phyloP scores from a whole-genome alignment of 2,797 vertebrate genomes.

The Acanthurus lineatus region DNA sequence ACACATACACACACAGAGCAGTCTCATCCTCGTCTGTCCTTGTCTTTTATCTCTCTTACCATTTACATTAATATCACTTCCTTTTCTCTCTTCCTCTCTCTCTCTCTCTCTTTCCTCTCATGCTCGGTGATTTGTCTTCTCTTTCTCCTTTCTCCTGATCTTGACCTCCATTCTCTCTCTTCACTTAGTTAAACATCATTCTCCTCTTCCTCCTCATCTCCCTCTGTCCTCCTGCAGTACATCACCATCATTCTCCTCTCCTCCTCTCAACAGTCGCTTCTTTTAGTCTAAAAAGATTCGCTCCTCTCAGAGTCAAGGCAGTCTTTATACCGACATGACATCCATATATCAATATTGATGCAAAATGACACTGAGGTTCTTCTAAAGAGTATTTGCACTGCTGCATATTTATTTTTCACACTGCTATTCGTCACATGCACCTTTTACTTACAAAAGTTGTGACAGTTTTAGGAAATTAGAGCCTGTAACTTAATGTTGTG shows the following conservation, averaged over 20 bases:
- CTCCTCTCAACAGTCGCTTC: not conserved
- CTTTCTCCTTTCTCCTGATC: slow-evolving; percentile 17
- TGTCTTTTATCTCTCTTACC: slow-evolving; percentile 46
- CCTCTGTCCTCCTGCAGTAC: not conserved
- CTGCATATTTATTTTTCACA: not conserved
- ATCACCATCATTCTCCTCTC: not conserved
- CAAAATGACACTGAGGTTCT: no score
- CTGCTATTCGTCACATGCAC: no score
- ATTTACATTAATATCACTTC: slow-evolving; percentile 43
- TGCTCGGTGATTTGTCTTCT: slow-evolving; percentile 28
- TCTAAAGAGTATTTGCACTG: not conserved
- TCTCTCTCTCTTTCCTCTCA: slow-evolving; percentile 11
- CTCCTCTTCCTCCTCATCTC: slow-evolving; percentile 11
- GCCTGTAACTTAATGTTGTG: not conserved
- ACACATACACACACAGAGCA: slow-evolving; percentile 5
- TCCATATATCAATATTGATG: no score
- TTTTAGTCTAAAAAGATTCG: slow-evolving; percentile 2
- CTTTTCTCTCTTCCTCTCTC: slow-evolving; percentile 8
- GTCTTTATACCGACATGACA: not conserved
- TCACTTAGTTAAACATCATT: slow-evolving; percentile 13
- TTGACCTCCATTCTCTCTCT: slow-evolving; percentile 10
- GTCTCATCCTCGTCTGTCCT: slow-evolving; percentile 33
- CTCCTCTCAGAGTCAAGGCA: slow-evolving; percentile 19
- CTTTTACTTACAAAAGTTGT: not conserved
- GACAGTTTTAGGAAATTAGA: not conserved